A percentile compares a stretch with the other conserved stretches of the same genome.
phyloP scores from a whole-genome alignment of 2,113 vertebrate species.

The Zapornia atra region DNA sequence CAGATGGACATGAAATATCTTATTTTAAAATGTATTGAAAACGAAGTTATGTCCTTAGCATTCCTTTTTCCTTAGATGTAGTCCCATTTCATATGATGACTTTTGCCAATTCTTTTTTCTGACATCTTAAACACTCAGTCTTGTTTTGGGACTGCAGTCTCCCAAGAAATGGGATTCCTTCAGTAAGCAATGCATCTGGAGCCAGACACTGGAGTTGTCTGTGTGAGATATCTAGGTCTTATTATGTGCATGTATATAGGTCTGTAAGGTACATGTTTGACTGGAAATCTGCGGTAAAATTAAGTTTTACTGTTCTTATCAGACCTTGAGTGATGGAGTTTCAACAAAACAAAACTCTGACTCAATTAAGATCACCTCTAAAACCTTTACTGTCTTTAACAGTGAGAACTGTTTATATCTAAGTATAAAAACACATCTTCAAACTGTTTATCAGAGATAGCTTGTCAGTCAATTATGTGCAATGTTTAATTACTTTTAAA shows the following conservation, averaged over 20 bases:
- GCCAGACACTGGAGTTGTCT: background rate
- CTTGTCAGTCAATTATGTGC: background rate
- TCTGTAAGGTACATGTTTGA: background rate
- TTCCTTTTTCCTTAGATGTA: background rate
- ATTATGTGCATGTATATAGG: background rate
- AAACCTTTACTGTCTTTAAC: background rate
- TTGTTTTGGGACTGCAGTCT: background rate
- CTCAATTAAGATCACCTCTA: background rate
- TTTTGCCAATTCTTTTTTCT: background rate
- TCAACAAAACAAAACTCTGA: background rate
- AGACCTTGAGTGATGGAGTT: background rate
- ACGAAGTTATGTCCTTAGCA: background rate
- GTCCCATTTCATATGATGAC: background rate
- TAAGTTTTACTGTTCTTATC: background rate
- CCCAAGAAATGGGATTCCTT: background rate
- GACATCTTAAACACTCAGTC: background rate
- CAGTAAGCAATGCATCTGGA: background rate
- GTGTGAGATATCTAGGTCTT: background rate
- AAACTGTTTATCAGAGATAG: background rate
- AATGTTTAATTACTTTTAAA: constrained; percentile 19
- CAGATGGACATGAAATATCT: background rate
- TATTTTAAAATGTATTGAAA: background rate
- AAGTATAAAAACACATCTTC: background rate
- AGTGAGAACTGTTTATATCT: background rate
- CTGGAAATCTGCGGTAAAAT: background rate